Conservation (phyloP, 1,140 invertebrate genomes). For the Bombus fervidus region DNA sequence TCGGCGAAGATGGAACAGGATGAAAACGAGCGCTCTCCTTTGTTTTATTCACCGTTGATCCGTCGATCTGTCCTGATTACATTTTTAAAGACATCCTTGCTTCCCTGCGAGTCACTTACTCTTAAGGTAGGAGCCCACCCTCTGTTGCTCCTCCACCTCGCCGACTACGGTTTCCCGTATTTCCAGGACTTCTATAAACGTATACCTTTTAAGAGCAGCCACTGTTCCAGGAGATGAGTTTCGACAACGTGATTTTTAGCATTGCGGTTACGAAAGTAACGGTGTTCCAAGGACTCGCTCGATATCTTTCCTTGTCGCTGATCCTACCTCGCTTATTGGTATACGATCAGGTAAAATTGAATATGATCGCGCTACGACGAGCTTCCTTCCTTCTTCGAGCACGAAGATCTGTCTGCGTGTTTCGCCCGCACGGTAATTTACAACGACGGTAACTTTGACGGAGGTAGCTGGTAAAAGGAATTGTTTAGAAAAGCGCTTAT, state of each 20-base stretch:
- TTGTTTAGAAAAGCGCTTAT: too few relatives aligned
- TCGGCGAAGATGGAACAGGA: background rate
- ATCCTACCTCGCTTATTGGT: too few relatives aligned
- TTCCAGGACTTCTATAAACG: background rate
- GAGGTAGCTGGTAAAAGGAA: too few relatives aligned
- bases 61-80: constrained; percentile 57
- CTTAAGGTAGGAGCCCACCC: background rate
- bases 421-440: too few relatives aligned
- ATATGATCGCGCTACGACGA: too few relatives aligned
- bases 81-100: constrained; percentile 58
- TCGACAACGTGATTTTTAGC: background rate
- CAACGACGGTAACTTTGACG: too few relatives aligned
- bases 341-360: too few relatives aligned
- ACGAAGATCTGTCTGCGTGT: too few relatives aligned
- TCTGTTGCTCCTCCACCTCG: background rate
- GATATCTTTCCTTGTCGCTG: too few relatives aligned
- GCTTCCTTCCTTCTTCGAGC: too few relatives aligned
- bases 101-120: background rate
- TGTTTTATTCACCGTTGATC: constrained; percentile 70
- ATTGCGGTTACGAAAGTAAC: too few relatives aligned
- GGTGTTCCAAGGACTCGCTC: too few relatives aligned
- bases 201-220: background rate
- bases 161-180: background rate
- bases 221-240: background rate
- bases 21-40: constrained; percentile 11